Percentiles rank a stretch among this genome's conserved stretches.
phyloP scores from a whole-genome alignment of 1,140 invertebrate species.

The Dendrolimus kikuchii region DNA sequence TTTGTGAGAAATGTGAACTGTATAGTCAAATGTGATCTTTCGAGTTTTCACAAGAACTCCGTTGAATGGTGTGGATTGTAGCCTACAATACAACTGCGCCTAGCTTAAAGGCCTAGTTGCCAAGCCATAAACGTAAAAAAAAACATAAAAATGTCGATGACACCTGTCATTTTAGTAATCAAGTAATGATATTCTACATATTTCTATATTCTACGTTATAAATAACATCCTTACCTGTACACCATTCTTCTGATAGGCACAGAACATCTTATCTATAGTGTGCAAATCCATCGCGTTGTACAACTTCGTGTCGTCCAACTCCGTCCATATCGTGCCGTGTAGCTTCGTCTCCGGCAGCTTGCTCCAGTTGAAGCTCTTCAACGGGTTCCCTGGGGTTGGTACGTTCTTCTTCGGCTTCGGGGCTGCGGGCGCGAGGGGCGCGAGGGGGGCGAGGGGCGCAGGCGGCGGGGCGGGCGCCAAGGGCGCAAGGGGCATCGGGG shows the following conservation, averaged over 20 bases:
- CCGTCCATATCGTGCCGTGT: constrained; percentile 94
- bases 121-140: too few species aligned
- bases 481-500: constrained; percentile 75
- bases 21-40: too few species aligned
- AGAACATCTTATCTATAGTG: constrained; percentile 95
- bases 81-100: too few species aligned
- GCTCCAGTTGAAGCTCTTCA: constrained; percentile 99
- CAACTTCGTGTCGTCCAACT: constrained; percentile 93
- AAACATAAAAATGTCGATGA: too few species aligned
- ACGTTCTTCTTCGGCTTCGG: constrained; percentile 81
- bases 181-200: too few species aligned
- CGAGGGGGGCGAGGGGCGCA: constrained; percentile 51
- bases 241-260: constrained; percentile 94
- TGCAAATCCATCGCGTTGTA: constrained; percentile 94
- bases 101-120: too few species aligned
- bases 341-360: constrained; percentile 92
- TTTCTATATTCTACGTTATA: too few species aligned
- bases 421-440: constrained; percentile 71
- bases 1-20: too few species aligned
- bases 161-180: too few species aligned
- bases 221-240: constrained; percentile 72
- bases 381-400: constrained; percentile 90
- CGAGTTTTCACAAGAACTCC: too few species aligned
- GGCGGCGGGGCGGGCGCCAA: constrained; percentile 73
- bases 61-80: too few species aligned